Evolutionary conservation across 2,888 invertebrate species (phyloP), one percentile per base, ranked within the genome.

Genomic region (Watsonalla cultraria): DNA sequence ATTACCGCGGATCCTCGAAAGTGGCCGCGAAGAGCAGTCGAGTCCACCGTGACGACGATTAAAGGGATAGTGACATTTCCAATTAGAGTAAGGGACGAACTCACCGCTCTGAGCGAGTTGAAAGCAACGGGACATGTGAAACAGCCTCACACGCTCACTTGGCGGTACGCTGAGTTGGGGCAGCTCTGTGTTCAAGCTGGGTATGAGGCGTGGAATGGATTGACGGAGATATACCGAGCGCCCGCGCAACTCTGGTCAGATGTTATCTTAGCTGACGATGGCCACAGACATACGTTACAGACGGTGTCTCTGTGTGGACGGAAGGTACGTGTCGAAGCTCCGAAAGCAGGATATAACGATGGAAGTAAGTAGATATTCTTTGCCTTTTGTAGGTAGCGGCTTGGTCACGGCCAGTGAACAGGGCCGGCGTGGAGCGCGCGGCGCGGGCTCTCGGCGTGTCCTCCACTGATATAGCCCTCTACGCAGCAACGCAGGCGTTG

Each of bases 301-400:
- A 93, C 93, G 0, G 92, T 93, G 11, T 94, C 94, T 0, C 84
- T 94, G 33, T 94, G 94, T 70, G 95, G 95, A 2, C 86, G 95
- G 59, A 95, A 95, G 86, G 90, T 86, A 57, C 59, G 61, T 48
- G 14, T 8, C 11, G 42, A 11, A 11, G 11, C 11, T 42, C 42
- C 8, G 11, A 11, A 11, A 42, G 11, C 11, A 11, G 11, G 11
- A 42, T 11, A 42, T 11, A 11, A 42, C 42, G 42, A 11, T 42
- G 42, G 42, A 42, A 11, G 11, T 42, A 42, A 42, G 42, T 42
- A 42, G 42, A 11, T 42, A 37, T 37, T 37, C 7, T 9, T 11
- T 42, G 42, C 13, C 9, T n/a, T 55, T 59, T 60, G 0, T 55
- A 90, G 90, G 93, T 94, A 0, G 92, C 94, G 4, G 92, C 94